A percentile compares a stretch with the other conserved stretches of the same genome.
Evolutionary conservation across 1,140 invertebrate genomes (phyloP).

Genomic region (Pogonognathellus flavescens): DNA sequence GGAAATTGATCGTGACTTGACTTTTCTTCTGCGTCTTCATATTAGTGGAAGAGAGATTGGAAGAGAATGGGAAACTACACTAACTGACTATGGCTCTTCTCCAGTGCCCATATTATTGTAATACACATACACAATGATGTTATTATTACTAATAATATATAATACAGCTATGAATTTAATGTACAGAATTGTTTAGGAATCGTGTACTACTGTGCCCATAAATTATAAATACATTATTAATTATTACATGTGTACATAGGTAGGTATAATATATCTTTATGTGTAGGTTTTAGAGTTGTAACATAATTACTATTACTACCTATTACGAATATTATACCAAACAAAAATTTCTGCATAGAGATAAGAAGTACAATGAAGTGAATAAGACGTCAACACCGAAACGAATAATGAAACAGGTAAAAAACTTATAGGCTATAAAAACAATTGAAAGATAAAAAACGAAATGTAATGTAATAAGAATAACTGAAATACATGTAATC

Average conservation of each 20-base stretch:
- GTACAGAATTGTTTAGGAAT: slow-evolving; percentile 29
- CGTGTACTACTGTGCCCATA: slow-evolving; percentile 42
- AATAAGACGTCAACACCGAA: not conserved
- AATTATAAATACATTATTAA: slow-evolving; percentile 27
- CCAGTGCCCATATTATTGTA: slow-evolving; percentile 49
- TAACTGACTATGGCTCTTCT: slow-evolving; percentile 49
- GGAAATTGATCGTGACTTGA: slow-evolving; percentile 38
- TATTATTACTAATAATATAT: slow-evolving; percentile 24
- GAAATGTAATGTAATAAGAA: not conserved
- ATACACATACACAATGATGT: slow-evolving; percentile 13
- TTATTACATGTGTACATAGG: slow-evolving; percentile 21
- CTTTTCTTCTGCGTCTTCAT: slow-evolving; percentile 45
- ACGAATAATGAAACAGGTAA: not conserved
- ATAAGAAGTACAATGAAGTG: not conserved
- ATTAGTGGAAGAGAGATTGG: not conserved
- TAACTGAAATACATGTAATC: not conserved
- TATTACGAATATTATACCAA: too few species aligned
- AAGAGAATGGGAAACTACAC: not conserved
- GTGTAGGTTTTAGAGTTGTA: not conserved
- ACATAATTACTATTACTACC: too few species aligned
- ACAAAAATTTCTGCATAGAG: too few species aligned
- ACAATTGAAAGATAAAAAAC: too few species aligned
- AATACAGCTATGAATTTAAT: slow-evolving; percentile 33
- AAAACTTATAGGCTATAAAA: not conserved
- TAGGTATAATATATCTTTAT: not conserved